A percentile compares a stretch with the other conserved stretches of the same genome.
These are phyloP conservation scores for Pantala flavescens DNA, from an alignment of 1,140 invertebrate genomes.

Conservation along the genomic window DNA sequence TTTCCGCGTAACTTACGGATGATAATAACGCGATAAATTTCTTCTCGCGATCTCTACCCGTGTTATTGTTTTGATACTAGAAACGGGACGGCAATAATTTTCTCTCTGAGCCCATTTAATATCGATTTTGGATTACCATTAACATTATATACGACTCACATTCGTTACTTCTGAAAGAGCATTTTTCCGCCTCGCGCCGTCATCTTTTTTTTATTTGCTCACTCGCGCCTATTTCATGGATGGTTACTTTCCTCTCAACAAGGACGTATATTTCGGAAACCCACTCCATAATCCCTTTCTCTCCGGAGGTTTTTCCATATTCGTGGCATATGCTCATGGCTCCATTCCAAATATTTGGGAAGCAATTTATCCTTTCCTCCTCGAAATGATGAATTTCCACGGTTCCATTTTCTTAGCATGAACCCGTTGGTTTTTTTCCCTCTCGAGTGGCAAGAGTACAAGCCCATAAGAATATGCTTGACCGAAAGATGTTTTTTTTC, in stretches of 20 bases:
- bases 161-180: not conserved
- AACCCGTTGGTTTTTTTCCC: no score
- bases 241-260: not conserved
- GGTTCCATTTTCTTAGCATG: no score
- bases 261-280: not conserved
- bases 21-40: not conserved
- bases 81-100: no score
- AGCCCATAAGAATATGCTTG: no score
- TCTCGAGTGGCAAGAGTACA: no score
- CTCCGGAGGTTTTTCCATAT: not conserved
- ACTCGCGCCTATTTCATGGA: not conserved
- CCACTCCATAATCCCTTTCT: not conserved
- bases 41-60: not conserved
- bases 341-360: not conserved
- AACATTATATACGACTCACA: not conserved
- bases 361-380: not conserved
- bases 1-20: no score
- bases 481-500: no score
- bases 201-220: not conserved
- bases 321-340: not conserved
- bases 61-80: no score
- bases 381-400: not conserved
- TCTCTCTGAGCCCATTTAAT: not conserved
- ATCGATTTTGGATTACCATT: not conserved
- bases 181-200: not conserved